Conservation (phyloP, 2,797 vertebrate species). For the Acomys russatus region DNA sequence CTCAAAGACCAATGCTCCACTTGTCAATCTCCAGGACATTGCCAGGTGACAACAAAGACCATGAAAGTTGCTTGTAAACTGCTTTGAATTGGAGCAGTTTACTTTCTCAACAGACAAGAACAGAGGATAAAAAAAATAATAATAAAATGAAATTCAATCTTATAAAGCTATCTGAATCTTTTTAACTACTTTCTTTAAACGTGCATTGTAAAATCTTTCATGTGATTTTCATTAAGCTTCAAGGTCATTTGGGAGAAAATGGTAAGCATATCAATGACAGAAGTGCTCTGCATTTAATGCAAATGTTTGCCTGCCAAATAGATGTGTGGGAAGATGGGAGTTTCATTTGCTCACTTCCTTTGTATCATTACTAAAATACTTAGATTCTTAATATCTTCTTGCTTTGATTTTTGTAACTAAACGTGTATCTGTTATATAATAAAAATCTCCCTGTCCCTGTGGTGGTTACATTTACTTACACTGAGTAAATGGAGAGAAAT, state of each 20-base stretch:
- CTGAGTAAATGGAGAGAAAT: not conserved
- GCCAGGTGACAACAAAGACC: conserved; percentile 84
- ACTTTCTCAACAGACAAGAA: conserved; percentile 82
- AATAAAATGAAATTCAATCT: conserved; percentile 81
- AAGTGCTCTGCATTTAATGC: conserved; percentile 60
- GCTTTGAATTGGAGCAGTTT: conserved; percentile 84
- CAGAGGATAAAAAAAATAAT: conserved; percentile 71
- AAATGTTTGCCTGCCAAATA: conserved; percentile 30
- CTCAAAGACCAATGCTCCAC: conserved; percentile 85
- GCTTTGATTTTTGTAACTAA: not conserved
- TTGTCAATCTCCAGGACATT: conserved; percentile 85
- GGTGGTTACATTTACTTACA: conserved; percentile 18
- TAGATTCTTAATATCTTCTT: not conserved
- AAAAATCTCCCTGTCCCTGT: not conserved
- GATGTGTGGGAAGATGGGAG: not conserved
- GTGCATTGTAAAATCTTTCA: conserved; percentile 82
- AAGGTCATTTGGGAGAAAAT: conserved; percentile 87
- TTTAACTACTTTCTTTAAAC: conserved; percentile 86
- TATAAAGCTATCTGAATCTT: conserved; percentile 84
- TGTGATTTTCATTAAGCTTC: conserved; percentile 83
- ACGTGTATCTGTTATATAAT: not conserved
- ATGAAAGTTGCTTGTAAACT: conserved; percentile 85
- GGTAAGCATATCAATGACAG: conserved; percentile 62
- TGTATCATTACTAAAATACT: not conserved
- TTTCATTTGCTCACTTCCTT: not conserved